A percentile compares a stretch with the other conserved stretches of the same genome.
phyloP scores from a whole-genome alignment of 2,113 vertebrate genomes.

The Empidonax alnorum region DNA sequence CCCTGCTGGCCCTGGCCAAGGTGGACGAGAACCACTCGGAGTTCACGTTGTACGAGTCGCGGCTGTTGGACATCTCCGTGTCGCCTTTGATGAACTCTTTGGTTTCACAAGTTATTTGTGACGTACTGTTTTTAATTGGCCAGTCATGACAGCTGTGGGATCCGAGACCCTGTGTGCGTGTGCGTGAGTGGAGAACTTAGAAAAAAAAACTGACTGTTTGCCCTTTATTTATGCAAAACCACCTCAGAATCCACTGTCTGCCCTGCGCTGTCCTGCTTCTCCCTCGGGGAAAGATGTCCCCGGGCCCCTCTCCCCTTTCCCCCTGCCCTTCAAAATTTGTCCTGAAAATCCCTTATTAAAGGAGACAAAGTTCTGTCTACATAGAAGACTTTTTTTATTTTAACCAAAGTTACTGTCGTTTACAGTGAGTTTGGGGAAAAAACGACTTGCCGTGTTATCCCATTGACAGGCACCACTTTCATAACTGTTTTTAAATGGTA shows the following conservation, averaged over 20 bases:
- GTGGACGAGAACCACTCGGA: constrained; percentile 99
- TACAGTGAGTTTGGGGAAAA: constrained; percentile 98
- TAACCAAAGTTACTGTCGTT: constrained; percentile 99
- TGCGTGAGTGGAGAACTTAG: constrained; percentile 92
- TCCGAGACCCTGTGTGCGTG: constrained; percentile 84
- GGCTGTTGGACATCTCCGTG: constrained; percentile 98
- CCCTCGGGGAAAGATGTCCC: constrained; percentile 81
- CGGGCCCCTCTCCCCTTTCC: constrained; percentile 42
- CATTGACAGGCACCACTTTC: constrained; percentile 81
- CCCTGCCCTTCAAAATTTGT: constrained; percentile 69
- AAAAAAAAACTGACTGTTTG: constrained; percentile 89
- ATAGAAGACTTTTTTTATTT: constrained; percentile 92
- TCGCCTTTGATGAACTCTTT: constrained; percentile 98
- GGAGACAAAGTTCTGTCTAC: constrained; percentile 91
- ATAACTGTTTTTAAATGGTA: constrained; percentile 85
- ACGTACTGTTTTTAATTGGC: constrained; percentile 99
- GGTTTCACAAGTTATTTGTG: constrained; percentile 99
- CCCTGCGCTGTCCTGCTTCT: constrained; percentile 89
- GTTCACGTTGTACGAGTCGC: constrained; percentile 98
- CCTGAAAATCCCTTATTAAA: constrained; percentile 84
- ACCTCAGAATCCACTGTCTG: constrained; percentile 95
- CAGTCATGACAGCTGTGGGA: constrained; percentile 99
- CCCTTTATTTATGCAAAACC: constrained; percentile 99
- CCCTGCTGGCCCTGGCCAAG: constrained; percentile 95
- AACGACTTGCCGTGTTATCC: constrained; percentile 86